These are phyloP conservation scores for Cyanoramphus novaezelandiae DNA, from an alignment of 2,113 vertebrate species.

Conservation along the genomic window DNA sequence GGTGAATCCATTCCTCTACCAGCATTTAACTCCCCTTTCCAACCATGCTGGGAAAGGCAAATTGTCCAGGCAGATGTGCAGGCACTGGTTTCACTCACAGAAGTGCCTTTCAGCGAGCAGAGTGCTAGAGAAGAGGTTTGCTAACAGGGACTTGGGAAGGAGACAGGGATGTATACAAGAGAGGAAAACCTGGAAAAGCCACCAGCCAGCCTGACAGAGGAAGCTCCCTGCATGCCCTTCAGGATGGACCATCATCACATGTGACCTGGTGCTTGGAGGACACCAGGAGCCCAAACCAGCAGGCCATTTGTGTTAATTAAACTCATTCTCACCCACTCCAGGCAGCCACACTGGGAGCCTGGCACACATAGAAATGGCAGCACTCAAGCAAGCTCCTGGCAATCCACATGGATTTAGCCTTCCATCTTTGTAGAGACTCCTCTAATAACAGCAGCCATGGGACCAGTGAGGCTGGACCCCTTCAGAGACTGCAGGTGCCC, in stretches of 20 bases:
- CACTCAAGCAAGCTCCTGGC: not conserved
- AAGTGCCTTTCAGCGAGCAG: not conserved
- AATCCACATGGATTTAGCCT: not conserved
- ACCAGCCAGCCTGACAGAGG: not conserved
- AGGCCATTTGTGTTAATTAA: not conserved
- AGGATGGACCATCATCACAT: fast-evolving
- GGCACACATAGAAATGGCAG: not conserved
- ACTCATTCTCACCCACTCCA: not conserved
- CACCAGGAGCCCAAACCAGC: fast-evolving
- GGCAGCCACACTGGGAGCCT: not conserved
- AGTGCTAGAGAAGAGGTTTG: not conserved
- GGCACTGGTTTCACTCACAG: fast-evolving
- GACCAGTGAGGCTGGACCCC: fast-evolving
- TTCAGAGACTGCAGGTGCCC: not conserved
- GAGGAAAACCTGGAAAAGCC: not conserved
- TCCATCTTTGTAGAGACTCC: not conserved
- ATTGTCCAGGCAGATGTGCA: not conserved
- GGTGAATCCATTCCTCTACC: not conserved
- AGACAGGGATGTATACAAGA: not conserved
- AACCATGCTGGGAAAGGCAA: not conserved
- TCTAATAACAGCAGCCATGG: not conserved
- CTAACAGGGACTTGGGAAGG: not conserved
- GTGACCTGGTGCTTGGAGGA: fast-evolving
- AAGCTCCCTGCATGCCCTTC: not conserved
- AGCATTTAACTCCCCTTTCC: not conserved